Percentiles rank a stretch among this genome's conserved stretches.
Conservation (phyloP, 2,888 invertebrate genomes). For the Odontothrips loti region DNA sequence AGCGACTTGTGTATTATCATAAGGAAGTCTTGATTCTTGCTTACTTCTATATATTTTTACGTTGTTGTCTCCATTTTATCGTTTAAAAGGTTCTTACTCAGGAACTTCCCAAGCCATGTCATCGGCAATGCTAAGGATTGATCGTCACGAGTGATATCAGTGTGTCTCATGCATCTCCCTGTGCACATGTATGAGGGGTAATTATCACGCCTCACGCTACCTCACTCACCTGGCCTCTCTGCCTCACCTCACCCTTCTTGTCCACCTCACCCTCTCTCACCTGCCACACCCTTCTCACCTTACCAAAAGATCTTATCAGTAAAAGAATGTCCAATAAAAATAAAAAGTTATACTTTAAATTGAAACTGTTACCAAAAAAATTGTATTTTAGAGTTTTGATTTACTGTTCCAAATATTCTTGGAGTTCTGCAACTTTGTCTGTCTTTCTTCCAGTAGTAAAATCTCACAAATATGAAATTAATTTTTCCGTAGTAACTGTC, state of each 20-base stretch:
- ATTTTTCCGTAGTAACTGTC: neutral
- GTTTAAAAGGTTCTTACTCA: neutral
- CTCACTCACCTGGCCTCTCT: neutral
- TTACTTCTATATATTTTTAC: neutral
- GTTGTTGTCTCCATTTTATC: neutral
- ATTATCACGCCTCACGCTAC: slow-evolving; percentile 20
- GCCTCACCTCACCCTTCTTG: neutral
- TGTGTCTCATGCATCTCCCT: slow-evolving; percentile 4
- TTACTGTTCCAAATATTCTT: slow-evolving; percentile 7
- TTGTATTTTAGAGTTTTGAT: neutral
- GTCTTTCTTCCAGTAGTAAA: no score
- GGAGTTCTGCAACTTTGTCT: slow-evolving; percentile 30
- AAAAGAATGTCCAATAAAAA: neutral
- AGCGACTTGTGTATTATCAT: no score
- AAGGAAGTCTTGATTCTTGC: no score
- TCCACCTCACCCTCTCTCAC: neutral
- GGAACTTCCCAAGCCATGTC: slow-evolving; percentile 6
- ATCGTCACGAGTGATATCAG: slow-evolving; percentile 11
- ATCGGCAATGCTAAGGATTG: neutral
- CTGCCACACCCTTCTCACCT: neutral
- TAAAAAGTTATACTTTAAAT: neutral
- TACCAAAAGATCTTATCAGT: neutral
- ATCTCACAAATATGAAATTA: no score
- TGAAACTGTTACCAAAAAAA: neutral
- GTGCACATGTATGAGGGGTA: slow-evolving; percentile 12